Conservation (phyloP, 35 echinoderm and acorn worm species). For the Anneissia japonica region DNA sequence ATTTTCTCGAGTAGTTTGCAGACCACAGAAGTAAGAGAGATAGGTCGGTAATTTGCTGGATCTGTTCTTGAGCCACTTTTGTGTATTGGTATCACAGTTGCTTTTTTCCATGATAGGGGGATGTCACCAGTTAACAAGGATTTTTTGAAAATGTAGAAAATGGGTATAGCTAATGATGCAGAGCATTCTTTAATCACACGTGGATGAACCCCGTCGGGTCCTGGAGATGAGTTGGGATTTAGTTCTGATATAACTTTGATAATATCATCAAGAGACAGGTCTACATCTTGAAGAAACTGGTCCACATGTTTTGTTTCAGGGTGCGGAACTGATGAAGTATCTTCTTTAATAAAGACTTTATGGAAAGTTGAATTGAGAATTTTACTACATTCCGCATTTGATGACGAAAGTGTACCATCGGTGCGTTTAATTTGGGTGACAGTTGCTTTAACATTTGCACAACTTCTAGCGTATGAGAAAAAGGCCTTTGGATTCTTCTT, state of each 20-base stretch:
- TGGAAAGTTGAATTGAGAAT: too few relatives aligned
- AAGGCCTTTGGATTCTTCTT: too few relatives aligned
- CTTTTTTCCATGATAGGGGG: constrained; percentile 19
- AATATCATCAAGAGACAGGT: too few relatives aligned
- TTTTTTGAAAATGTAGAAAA: constrained; percentile 25
- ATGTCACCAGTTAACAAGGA: constrained; percentile 12
- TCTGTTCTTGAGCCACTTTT: constrained; percentile 32
- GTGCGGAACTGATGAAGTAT: too few relatives aligned
- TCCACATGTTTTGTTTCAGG: too few relatives aligned
- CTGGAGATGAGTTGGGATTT: constrained; percentile 13
- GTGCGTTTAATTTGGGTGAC: too few relatives aligned
- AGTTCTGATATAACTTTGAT: not conserved
- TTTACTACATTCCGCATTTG: too few relatives aligned
- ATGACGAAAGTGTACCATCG: too few relatives aligned
- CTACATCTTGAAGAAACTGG: too few relatives aligned
- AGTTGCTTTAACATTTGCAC: too few relatives aligned
- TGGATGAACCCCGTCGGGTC: constrained; percentile 16
- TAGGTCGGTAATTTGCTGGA: constrained; percentile 36
- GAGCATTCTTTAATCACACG: constrained; percentile 14
- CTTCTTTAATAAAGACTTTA: too few relatives aligned
- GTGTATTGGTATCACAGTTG: constrained; percentile 43
- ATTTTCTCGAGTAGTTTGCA: constrained; percentile 46
- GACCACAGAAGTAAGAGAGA: constrained; percentile 30
- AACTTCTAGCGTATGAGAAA: too few relatives aligned
- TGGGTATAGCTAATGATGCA: constrained; percentile 7